Conservation (phyloP, 2,888 invertebrate species). For the Acronicta psi region DNA sequence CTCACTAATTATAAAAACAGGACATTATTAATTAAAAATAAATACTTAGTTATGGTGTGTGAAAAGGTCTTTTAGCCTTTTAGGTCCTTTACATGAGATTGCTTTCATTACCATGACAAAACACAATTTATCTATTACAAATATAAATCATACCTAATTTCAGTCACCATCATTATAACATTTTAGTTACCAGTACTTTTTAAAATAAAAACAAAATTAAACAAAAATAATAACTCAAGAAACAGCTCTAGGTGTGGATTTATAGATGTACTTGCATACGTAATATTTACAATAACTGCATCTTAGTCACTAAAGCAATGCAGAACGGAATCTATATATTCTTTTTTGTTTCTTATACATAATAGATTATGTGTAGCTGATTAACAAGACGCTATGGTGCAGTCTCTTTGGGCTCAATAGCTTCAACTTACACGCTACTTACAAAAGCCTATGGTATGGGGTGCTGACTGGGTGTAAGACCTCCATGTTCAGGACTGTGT, state of each 20-base stretch:
- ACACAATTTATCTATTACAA: constrained; percentile 13
- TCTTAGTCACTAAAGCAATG: constrained; percentile 6
- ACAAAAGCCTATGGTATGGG: constrained; percentile 68
- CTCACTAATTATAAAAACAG: background rate
- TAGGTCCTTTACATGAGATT: too few relatives aligned
- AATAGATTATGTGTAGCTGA: constrained; percentile 4
- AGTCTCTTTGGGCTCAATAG: constrained; percentile 75
- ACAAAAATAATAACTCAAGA: constrained; percentile 4
- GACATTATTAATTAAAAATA: too few relatives aligned
- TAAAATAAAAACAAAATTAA: too few relatives aligned
- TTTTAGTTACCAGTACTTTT: constrained; percentile 7
- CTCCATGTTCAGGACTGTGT: constrained; percentile 96
- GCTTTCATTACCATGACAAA: too few relatives aligned
- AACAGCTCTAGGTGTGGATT: constrained; percentile 1
- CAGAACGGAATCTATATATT: background rate
- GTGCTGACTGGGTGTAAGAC: constrained; percentile 87
- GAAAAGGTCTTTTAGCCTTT: too few relatives aligned
- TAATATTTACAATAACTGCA: constrained; percentile 24
- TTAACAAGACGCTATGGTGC: constrained; percentile 38
- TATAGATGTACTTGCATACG: background rate
- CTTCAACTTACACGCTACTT: constrained; percentile 51
- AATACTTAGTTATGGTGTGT: too few relatives aligned
- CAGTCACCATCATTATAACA: constrained; percentile 21
- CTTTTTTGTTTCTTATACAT: too few relatives aligned
- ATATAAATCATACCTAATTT: constrained; percentile 19